Evolutionary conservation across 2,888 invertebrate species (phyloP), one percentile per base, ranked within the genome.

Genomic region (Drosophila putrida): DNA sequence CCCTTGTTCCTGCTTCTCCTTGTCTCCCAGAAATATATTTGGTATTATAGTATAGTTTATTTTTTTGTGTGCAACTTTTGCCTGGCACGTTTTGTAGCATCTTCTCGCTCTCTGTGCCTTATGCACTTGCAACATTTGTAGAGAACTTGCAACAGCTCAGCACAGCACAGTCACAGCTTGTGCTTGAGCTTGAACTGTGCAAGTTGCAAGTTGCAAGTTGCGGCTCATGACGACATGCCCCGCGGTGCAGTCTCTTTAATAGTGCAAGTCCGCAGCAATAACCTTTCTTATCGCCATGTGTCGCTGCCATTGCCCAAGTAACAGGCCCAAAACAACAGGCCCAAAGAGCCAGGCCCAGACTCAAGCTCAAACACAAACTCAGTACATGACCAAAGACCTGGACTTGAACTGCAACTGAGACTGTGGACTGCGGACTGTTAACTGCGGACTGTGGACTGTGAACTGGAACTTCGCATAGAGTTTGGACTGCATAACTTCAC

Each of bases 241-340:
- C 69, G 70, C 74, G 46, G 74, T 44, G 61, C 55, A 53, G 43
- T 49, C 61, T 61, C 78, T 77, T 71, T 79, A 79, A 75, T 82
- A 79, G 79, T 72, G 66, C 66, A 73, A 72, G 61, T 59, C 71
- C 61, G 72, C 74, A 63, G 74, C 75, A 80, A 83, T 82, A 85
- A 70, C 75, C 82, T 71, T 80, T 71, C 84, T 83, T 80, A 83
- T 80, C 80, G 82, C 84, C 81, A 75, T 80, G 75, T 81, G 81
- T 75, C 71, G 71, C 65, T 71, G 63, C 55, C 64, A 43, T 50
- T 60, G 58, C 59, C 49, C 54, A 57, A 50, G 41, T 38, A 38
- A 60, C 66, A 55, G 54, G 47, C 47, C 51, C 39, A 49, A 36
- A 20, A 20, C 20, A 38, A 60, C 66, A 55, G 54, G 47, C 47